Evolutionary conservation across 2,888 invertebrate genomes (phyloP).

Genomic region (Buathra laborator): DNA sequence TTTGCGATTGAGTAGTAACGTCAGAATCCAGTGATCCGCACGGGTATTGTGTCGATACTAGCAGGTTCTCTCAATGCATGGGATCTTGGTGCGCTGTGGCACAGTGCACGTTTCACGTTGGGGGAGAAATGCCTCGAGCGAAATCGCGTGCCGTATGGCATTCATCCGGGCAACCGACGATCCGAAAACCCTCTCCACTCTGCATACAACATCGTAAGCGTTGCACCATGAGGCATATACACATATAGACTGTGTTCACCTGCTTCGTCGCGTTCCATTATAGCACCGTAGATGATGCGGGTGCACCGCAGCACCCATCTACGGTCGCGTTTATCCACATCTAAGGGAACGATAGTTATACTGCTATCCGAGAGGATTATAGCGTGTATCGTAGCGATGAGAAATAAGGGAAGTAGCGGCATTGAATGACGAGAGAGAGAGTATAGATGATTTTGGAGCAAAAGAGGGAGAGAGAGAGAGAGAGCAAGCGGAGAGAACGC

Average conservation of each 20-base stretch:
- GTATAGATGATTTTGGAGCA: neutral
- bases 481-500: neutral
- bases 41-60: neutral
- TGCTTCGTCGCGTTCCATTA: slow-evolving; percentile 54
- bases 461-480: slow-evolving; percentile 36
- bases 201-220: slow-evolving; percentile 19
- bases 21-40: slow-evolving; percentile 15
- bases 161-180: slow-evolving; percentile 44
- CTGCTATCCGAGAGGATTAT: slow-evolving; percentile 4
- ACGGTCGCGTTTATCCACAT: slow-evolving; percentile 50
- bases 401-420: slow-evolving; percentile 67
- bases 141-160: slow-evolving; percentile 47
- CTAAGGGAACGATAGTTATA: neutral
- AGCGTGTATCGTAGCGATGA: slow-evolving; percentile 65
- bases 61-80: neutral
- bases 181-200: slow-evolving; percentile 32
- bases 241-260: slow-evolving; percentile 23
- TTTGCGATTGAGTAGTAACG: neutral
- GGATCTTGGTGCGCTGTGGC: neutral
- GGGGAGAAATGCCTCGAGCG: slow-evolving; percentile 32
- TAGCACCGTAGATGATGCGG: slow-evolving; percentile 20
- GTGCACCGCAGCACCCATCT: slow-evolving; percentile 25
- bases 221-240: slow-evolving; percentile 8
- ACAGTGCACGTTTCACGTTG: neutral
- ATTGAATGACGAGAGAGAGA: slow-evolving; percentile 12